Evolutionary conservation across 30 jellyfish, hydroid and myxozoan species (phyloP), one percentile per base, ranked within the genome.

Genomic region (Cassiopea xamachana): DNA sequence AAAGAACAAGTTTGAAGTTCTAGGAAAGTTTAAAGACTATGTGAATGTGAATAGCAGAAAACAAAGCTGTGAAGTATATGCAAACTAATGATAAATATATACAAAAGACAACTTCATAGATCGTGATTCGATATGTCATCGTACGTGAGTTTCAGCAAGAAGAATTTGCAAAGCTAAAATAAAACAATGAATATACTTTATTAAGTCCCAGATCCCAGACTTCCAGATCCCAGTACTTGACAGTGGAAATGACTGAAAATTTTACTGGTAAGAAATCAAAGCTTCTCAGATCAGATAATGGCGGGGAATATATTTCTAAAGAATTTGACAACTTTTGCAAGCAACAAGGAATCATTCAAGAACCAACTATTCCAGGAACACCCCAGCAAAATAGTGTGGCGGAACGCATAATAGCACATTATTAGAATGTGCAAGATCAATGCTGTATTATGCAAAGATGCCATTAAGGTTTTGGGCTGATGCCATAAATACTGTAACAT

Each of bases 381-480:
- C 93, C 93, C 51, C 93, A 85, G 68, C 93, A 85, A 85, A 85
- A 85, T 62, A 77, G 79, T 71, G 87, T 71, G 17, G 87, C 93
- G 1, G 93, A 85, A 18, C 78, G 88, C 60, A 85, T 85, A 71
- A 72, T 75, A 51, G 79, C 61, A 85, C 77, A 71, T 48, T 49
- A 39, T 50, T 85, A 72, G 88, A 49, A 85, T 69, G 87, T 71
- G 89, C 88, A 85, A 72, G 93, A 59, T 85, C 93, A 85, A 74
- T 85, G 93, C 75, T 74, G 80, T 69, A 8, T 85, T 89, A 85
- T 45, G 86, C 87, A 19, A 72, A 49, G 62, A 85, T 71, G 87
- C 93, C 87, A 48, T 47, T 73, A 50, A 2, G 44, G 19, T 82
- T 73, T 85, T 85, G 79, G 87, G 89, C 93, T 46, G 93, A 85